Percentiles rank a stretch among this genome's conserved stretches.
These are phyloP conservation scores for Xestia rhomboidea DNA, from an alignment of 2,888 invertebrate species.

Conservation along the genomic window DNA sequence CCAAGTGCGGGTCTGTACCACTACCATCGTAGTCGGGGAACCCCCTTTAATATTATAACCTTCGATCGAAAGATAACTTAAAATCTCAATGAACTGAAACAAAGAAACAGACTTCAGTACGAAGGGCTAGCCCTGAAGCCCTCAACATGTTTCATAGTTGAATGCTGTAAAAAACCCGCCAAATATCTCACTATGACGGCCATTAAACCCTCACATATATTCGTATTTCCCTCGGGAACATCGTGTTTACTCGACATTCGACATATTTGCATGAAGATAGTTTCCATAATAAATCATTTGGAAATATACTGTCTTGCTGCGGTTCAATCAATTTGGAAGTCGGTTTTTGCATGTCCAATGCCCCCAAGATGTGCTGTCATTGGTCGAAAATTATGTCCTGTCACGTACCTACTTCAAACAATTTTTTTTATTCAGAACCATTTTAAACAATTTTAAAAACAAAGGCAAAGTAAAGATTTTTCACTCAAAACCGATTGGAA, in stretches of 20 bases:
- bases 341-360: neutral
- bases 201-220: slow-evolving; percentile 8
- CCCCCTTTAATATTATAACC: too few relatives aligned
- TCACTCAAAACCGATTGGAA: neutral
- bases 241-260: slow-evolving; percentile 32
- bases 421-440: neutral
- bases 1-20: too few relatives aligned
- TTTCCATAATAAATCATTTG: slow-evolving; percentile 33
- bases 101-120: neutral
- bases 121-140: neutral
- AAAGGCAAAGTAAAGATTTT: neutral
- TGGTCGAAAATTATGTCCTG: neutral
- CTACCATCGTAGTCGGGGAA: too few relatives aligned
- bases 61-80: neutral
- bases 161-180: slow-evolving; percentile 12
- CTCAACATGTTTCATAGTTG: neutral
- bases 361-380: neutral
- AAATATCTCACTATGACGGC: neutral
- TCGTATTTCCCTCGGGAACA: slow-evolving; percentile 50
- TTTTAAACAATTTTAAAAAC: neutral
- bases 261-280: slow-evolving; percentile 50
- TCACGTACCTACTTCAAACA: neutral
- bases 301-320: slow-evolving; percentile 18
- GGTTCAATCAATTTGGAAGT: neutral
- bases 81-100: neutral